These are phyloP conservation scores for Emmelina monodactyla DNA, from an alignment of 2,888 invertebrate species.

Conservation along the genomic window DNA sequence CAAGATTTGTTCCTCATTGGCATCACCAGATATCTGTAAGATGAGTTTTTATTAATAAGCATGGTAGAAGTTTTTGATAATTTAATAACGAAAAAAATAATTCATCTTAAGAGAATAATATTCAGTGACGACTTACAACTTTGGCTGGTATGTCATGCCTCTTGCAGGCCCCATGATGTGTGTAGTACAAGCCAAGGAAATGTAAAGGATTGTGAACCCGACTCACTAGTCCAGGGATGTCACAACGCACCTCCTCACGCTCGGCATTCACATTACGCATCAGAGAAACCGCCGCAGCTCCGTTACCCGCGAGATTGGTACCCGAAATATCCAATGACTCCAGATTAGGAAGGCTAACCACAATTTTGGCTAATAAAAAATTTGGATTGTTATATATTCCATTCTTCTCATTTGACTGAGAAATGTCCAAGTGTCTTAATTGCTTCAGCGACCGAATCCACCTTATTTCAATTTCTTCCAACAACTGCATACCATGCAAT, in stretches of 20 bases:
- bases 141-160: constrained; percentile 91
- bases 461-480: constrained; percentile 68
- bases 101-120: too few species aligned
- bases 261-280: constrained; percentile 20
- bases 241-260: constrained; percentile 52
- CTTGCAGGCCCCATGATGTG: constrained; percentile 87
- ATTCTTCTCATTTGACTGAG: constrained; percentile 74
- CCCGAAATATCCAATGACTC: constrained; percentile 93
- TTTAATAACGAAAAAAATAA: too few species aligned
- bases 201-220: constrained; percentile 80
- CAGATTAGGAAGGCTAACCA: constrained; percentile 76
- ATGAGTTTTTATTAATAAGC: too few species aligned
- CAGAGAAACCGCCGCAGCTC: constrained; percentile 67
- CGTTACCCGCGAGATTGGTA: constrained; percentile 91
- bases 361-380: constrained; percentile 73
- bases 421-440: constrained; percentile 83
- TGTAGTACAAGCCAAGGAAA: constrained; percentile 92
- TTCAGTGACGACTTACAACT: constrained; percentile 74
- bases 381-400: constrained; percentile 81
- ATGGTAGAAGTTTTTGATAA: too few species aligned
- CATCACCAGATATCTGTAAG: constrained; percentile 85
- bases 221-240: constrained; percentile 87
- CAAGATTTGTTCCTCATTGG: constrained; percentile 88
- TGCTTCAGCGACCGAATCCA: constrained; percentile 66
- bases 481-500: constrained; percentile 80